Evolutionary conservation across 2,113 vertebrate genomes (phyloP), one percentile per base, ranked within the genome.

Genomic region (Neogobius melanostomus): DNA sequence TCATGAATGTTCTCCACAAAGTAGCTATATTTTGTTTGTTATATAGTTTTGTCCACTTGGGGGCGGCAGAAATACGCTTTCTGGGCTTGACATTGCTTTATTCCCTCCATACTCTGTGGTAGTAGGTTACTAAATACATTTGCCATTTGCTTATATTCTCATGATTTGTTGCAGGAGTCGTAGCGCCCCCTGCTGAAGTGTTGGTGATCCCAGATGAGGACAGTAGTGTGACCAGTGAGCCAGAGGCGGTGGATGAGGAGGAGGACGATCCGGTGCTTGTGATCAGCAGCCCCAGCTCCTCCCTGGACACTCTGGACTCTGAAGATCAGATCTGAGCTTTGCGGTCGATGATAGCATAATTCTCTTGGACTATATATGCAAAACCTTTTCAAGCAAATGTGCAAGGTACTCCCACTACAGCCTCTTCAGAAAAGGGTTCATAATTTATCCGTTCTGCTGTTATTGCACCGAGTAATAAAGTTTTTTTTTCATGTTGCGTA

Each of bases 131-230:
- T 21, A 21, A 21, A 21, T 21, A 36, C 2, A 36, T 36, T 36
- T 36, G 28, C 28, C 4, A 5, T 36, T 36, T 36, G 28, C 28
- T 36, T 36, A 36, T 36, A 0, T 36, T 36, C 28, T 36, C 28
- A 36, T 36, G 28, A 36, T 36, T 5, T 14, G 15, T 64, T 52
- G 54, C 45, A 59, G 16, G 7, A 66, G 51, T 14, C 74, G 69
- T 69, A 75, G 82, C 66, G n/a, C 56, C 56, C 60, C 42, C 75
- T 0, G 36, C 75, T 3, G 79, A 80, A 54, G 85, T 84, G 71
- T 77, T 82, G 70, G 87, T 91, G 62, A 91, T 89, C 66, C 52
- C 79, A 0, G 86, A 87, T 3, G 87, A 91, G 12, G 81, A 81
- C 57, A 83, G 82, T 8, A 80, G 60, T 59, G 67, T 21, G 64